phyloP scores from a whole-genome alignment of 2,113 vertebrate genomes.

The Argyrosomus japonicus region DNA sequence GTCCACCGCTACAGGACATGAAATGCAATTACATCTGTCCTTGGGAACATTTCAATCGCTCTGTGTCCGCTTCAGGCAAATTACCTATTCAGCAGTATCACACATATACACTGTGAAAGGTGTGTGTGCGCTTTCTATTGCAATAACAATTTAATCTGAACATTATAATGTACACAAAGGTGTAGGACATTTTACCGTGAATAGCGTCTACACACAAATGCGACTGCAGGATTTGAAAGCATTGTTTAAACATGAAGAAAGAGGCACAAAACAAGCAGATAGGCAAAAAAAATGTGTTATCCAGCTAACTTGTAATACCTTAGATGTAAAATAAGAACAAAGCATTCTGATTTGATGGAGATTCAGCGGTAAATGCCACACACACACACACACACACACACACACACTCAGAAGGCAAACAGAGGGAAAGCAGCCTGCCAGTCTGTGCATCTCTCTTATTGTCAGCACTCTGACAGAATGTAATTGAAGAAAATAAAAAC shows the following conservation, averaged over 20 bases:
- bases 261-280: background rate
- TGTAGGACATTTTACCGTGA: background rate
- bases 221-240: background rate
- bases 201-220: background rate
- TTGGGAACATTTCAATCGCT: slow-evolving; percentile 68
- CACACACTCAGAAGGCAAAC: background rate
- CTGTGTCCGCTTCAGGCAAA: slow-evolving; percentile 55
- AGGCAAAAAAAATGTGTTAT: background rate
- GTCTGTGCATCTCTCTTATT: slow-evolving; percentile 33
- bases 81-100: slow-evolving; percentile 58
- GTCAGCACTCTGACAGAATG: slow-evolving; percentile 52
- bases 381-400: background rate
- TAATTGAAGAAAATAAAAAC: slow-evolving; percentile 68
- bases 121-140: background rate
- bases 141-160: slow-evolving; percentile 27
- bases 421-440: background rate
- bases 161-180: slow-evolving; percentile 7
- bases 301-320: background rate
- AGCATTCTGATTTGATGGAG: slow-evolving; percentile 27
- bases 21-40: slow-evolving; percentile 76
- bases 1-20: slow-evolving; percentile 49
- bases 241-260: background rate
- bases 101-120: slow-evolving; percentile 11
- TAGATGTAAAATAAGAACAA: slow-evolving; percentile 9
- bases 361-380: slow-evolving; percentile 8